phyloP scores from a whole-genome alignment of 2,888 invertebrate species.

The Allolobophora icterica region DNA sequence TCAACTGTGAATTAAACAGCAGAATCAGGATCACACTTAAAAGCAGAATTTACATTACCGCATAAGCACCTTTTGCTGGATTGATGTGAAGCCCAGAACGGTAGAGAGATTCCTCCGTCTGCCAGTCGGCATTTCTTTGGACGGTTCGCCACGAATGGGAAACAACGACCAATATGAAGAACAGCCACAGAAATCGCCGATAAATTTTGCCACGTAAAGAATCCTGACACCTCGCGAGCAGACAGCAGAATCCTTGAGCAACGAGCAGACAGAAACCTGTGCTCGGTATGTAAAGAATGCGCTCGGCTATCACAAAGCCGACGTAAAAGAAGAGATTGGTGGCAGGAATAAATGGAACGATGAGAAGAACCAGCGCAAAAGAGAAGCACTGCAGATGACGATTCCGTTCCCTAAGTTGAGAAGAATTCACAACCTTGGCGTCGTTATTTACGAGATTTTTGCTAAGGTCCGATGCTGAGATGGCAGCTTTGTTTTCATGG shows the following conservation, averaged over 20 bases:
- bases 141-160: slow-evolving; percentile 73
- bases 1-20: too few species aligned
- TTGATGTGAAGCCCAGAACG: slow-evolving; percentile 88
- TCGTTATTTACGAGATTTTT: not conserved
- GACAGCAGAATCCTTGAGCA: slow-evolving; percentile 67
- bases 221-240: slow-evolving; percentile 46
- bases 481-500: not conserved
- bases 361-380: slow-evolving; percentile 74
- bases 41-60: not conserved
- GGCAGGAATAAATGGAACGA: slow-evolving; percentile 91
- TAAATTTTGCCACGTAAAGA: not conserved
- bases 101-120: slow-evolving; percentile 89
- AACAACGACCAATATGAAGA: slow-evolving; percentile 51
- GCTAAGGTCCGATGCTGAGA: not conserved
- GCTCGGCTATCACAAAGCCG: slow-evolving; percentile 95
- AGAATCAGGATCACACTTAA: not conserved
- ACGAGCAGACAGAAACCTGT: slow-evolving; percentile 90
- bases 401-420: not conserved
- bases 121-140: slow-evolving; percentile 86
- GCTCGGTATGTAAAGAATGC: slow-evolving; percentile 92
- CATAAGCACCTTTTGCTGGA: slow-evolving; percentile 96
- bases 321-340: slow-evolving; percentile 96
- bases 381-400: not conserved
- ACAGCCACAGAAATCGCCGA: not conserved
- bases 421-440: not conserved